Conservation (phyloP, 23 tunicate species). For the Ciona savignyi region DNA sequence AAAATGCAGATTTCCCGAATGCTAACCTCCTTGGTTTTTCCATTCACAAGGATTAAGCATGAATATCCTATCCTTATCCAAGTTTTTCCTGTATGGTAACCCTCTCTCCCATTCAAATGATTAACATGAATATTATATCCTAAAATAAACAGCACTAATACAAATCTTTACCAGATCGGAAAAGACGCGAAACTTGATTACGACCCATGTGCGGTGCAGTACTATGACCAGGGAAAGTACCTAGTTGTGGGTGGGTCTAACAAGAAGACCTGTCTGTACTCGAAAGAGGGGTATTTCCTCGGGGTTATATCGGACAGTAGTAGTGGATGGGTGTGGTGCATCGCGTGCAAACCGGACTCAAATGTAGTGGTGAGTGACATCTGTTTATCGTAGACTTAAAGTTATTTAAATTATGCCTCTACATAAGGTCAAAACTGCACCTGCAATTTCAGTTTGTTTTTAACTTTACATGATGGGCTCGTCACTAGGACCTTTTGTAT, state of each 20-base stretch:
- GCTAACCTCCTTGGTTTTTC: no score
- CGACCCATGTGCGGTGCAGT: conserved; percentile 74
- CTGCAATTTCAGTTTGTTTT: no score
- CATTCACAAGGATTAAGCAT: no score
- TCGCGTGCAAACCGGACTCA: conserved; percentile 57
- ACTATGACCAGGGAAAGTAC: conserved; percentile 71
- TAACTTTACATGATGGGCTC: no score
- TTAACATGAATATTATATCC: no score
- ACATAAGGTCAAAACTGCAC: no score
- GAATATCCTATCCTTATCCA: no score
- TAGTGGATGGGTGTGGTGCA: conserved; percentile 85
- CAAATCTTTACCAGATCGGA: conserved; percentile 67
- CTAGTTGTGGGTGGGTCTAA: conserved; percentile 75
- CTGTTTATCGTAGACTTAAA: background rate
- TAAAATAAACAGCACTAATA: no score
- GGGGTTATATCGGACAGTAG: conserved; percentile 55
- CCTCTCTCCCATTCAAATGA: no score
- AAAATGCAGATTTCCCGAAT: no score
- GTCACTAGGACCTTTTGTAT: no score
- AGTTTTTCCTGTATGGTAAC: no score
- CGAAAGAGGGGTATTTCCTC: conserved; percentile 59
- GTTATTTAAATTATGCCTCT: background rate
- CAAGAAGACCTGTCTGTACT: conserved; percentile 41
- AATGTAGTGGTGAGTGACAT: conserved; percentile 45
- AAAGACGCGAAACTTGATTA: conserved; percentile 80